Evolutionary conservation across 1,140 invertebrate genomes (phyloP), one percentile per base, ranked within the genome.

Genomic region (Drosophila orosa): DNA sequence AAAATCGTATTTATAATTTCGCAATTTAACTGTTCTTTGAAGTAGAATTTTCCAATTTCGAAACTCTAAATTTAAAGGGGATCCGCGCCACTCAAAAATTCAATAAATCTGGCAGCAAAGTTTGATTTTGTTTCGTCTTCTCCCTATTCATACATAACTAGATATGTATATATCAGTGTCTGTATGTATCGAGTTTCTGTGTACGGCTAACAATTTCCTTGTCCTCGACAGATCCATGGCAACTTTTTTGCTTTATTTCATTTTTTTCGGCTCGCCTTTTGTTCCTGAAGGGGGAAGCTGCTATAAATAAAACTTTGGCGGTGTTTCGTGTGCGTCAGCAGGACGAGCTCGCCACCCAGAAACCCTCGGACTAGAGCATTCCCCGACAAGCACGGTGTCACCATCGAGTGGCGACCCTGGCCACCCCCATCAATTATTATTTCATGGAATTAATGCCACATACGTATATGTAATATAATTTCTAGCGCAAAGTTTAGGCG

Each of bases 341-440:
- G 24, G n/a, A 29, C 9, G 6, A 13, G 9, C 17, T 27, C 7
- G 35, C 27, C n/a, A 17, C 17, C 13, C 19, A 27, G 25, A 24
- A 48, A 6, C 31, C 5, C 8, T 19, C 10, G 25, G 31, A 39
- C 22, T 29, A 24, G 31, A 35, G 13, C 45, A 27, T 50, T 22
- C 65, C 33, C 35, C 27, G 3, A 42, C 39, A 61, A 17, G 31
- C 42, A 45, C 15, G 58, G 60, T 25, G 66, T 67, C 66, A 69
- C 40, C 40, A 33, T 35, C 57, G 27, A 25, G 42, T 29, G 25
- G 31, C 25, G 60, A 31, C 61, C 37, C 19, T 35, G 44, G 47
- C 60, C 63, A 71, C 68, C 68, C 65, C 48, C 65, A 58, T 71
- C 68, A 57, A 72, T 72, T 72, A 72, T 71, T 71, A 71, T 71